Conservation (phyloP, 2,797 vertebrate species). For the Adelosebastes latens region DNA sequence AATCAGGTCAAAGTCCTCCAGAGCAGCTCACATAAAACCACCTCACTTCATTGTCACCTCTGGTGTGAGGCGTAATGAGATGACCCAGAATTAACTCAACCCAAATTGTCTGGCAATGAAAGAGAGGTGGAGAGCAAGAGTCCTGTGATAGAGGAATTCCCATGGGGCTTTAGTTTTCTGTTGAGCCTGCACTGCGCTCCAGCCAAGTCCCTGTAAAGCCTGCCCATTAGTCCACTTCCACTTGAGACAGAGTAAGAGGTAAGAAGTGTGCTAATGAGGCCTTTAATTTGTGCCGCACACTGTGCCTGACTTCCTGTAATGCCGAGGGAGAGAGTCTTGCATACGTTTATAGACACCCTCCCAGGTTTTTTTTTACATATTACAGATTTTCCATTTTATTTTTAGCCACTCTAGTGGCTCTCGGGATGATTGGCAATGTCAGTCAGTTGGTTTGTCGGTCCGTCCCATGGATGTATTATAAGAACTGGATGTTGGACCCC, state of each 20-base stretch:
- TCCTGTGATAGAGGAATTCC: constrained; percentile 44
- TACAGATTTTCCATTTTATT: neutral
- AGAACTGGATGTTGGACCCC: no score
- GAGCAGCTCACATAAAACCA: constrained; percentile 47
- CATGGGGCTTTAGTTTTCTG: constrained; percentile 52
- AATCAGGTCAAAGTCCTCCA: constrained; percentile 58
- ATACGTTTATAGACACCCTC: constrained; percentile 12
- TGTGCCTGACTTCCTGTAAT: constrained; percentile 17
- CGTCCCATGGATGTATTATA: no score
- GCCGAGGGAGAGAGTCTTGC: constrained; percentile 3
- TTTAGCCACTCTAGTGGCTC: neutral
- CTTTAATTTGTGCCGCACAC: constrained; percentile 58
- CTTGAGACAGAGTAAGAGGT: constrained; percentile 45
- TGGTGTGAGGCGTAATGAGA: constrained; percentile 72
- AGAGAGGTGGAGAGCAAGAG: constrained; percentile 39
- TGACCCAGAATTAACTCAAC: constrained; percentile 78
- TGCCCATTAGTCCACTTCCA: constrained; percentile 61
- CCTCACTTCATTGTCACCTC: constrained; percentile 63
- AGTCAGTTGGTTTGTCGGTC: neutral
- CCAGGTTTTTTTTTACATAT: neutral
- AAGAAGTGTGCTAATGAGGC: constrained; percentile 54
- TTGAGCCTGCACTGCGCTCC: constrained; percentile 39
- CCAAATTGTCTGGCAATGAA: constrained; percentile 71
- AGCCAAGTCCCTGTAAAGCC: constrained; percentile 43
- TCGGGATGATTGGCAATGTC: neutral